Base-by-base conservation (phyloP, 2,888 invertebrate species). In the Spodoptera picta region DNA sequence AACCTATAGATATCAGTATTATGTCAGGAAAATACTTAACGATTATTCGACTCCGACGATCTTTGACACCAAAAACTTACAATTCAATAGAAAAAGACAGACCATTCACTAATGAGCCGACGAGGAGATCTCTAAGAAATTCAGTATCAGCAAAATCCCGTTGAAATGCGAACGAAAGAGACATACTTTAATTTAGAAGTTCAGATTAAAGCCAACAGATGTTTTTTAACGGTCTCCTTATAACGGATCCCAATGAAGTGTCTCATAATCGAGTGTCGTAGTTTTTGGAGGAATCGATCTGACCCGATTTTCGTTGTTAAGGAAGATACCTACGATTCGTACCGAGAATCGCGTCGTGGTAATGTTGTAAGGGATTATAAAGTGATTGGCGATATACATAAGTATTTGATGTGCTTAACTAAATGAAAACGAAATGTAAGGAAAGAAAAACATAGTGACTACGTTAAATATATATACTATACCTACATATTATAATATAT, bases 151-250 rank as follows among this genome's bases (percentile, higher is more conserved):
- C 45, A 14, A 54, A 54, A 73, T 53, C 44, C 23, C 7, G 27
- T 43, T 11, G 24, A 48, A 64, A 44, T 9, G 48, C 46, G 42
- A 65, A 44, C 55, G 52, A 36, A 14, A 23, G 54, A 51, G 74
- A 48, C 45, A 62, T 73, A 24, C 50, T 61, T 54, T 58, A 56
- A 74, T 63, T 63, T 47, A 27, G 23, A 63, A 74, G 49, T 74
- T 63, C 52, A 56, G 52, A 69, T 56, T 69, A 68, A 56, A 68
- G 58, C 49, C 58, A 69, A 63, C 69, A 74, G 69, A 56, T 74
- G 58, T 59, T 56, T 68, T 59, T 50, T 43, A 74, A 58, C 47
- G 58, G 59, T 44, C 48, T 55, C 46, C 63, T 47, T 70, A 66
- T 57, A 62, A 58, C 12, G 58, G 45, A 42, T 50, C 27, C 50